Evolutionary conservation across 2,113 vertebrate genomes (phyloP).

Genomic region (Nothocercus julius): DNA sequence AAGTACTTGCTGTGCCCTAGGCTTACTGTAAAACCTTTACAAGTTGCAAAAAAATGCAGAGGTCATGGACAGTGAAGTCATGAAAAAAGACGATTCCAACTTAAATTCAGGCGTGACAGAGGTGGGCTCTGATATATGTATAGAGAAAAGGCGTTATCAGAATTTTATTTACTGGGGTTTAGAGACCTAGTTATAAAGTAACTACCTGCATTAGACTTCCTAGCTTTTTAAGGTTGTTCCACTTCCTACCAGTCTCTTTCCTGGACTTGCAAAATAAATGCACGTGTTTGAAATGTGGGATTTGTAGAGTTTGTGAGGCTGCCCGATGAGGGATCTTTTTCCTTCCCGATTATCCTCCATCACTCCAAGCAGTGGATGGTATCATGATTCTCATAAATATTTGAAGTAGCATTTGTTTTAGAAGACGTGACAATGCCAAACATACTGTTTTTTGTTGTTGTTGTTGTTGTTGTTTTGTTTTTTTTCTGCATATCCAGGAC

Average conservation of each 20-base stretch:
- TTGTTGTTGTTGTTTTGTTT: too few relatives aligned
- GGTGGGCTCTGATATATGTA: neutral
- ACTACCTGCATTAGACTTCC: neutral
- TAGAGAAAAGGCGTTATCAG: neutral
- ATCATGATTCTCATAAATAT: neutral
- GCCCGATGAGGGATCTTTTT: neutral
- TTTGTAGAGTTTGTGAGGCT: neutral
- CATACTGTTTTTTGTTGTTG: rapidly evolving
- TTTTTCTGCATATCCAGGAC: neutral
- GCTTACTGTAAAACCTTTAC: neutral
- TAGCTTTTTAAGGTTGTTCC: neutral
- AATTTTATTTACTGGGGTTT: neutral
- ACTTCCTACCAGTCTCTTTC: neutral
- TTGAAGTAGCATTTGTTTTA: neutral
- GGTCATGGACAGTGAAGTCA: neutral
- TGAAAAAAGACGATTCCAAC: neutral
- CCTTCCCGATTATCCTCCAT: neutral
- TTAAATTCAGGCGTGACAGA: neutral
- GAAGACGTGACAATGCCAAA: neutral
- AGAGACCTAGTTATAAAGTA: neutral
- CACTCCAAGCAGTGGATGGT: neutral
- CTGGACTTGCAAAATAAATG: neutral
- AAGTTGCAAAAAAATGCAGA: neutral
- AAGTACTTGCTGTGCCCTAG: neutral
- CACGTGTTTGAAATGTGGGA: neutral